Evolutionary conservation across 2,113 vertebrate genomes (phyloP).

Genomic region (Corydoras maculifer): DNA sequence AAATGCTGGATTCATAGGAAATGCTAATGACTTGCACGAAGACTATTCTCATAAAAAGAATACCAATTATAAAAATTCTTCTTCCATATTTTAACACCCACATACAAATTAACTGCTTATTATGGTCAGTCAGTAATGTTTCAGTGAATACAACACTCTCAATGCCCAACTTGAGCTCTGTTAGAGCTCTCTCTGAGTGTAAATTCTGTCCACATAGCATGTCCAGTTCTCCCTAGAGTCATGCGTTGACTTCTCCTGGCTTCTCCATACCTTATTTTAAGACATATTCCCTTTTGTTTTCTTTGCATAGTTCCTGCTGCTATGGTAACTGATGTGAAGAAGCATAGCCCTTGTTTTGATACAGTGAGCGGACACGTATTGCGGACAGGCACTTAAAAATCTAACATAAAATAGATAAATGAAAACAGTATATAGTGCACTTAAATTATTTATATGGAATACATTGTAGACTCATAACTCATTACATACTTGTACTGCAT

Average conservation of each 20-base stretch:
- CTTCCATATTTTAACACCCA: not conserved
- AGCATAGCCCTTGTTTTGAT: slow-evolving; percentile 43
- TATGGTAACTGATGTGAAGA: slow-evolving; percentile 43
- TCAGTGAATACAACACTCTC: not conserved
- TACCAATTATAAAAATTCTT: not conserved
- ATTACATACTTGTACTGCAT: not conserved
- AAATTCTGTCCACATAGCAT: slow-evolving; percentile 33
- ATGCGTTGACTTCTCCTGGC: slow-evolving; percentile 15
- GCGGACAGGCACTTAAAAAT: slow-evolving; percentile 15
- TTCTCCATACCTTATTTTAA: slow-evolving; percentile 39
- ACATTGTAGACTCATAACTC: not conserved
- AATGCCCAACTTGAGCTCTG: slow-evolving; percentile 19
- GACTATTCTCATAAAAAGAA: not conserved
- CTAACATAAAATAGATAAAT: not conserved
- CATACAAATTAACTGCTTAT: slow-evolving; percentile 8
- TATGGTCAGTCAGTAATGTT: slow-evolving; percentile 13
- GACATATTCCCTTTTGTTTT: slow-evolving; percentile 32
- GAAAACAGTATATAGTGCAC: too few relatives aligned
- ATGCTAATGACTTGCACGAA: too few relatives aligned
- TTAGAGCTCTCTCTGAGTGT: slow-evolving; percentile 8
- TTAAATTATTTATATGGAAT: too few relatives aligned
- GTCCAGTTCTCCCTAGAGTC: slow-evolving; percentile 26
- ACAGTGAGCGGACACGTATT: slow-evolving; percentile 22
- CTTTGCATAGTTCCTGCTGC: slow-evolving; percentile 38
- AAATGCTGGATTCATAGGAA: too few relatives aligned